phyloP scores from a whole-genome alignment of 37 sponge, comb jelly and placozoan species.

The Crambe crambe region DNA sequence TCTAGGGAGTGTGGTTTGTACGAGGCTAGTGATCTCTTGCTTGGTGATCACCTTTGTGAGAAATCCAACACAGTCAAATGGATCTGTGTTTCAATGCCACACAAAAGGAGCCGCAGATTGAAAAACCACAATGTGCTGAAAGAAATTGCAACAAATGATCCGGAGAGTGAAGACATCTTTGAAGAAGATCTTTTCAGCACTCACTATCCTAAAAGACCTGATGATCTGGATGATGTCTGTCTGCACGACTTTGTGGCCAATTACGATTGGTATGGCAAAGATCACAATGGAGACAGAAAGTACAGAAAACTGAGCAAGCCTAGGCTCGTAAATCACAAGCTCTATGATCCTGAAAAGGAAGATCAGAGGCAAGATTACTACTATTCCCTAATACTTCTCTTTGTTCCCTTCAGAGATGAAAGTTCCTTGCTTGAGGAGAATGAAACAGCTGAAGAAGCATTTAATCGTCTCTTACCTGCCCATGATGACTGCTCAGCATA shows the following conservation, averaged over 20 bases:
- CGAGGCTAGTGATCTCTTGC: constrained; percentile 57
- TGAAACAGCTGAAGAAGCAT: constrained; percentile 47
- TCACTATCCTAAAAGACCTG: constrained; percentile 49
- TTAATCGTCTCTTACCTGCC: too few relatives aligned
- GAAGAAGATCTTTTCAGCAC: constrained; percentile 26
- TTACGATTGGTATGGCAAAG: too few relatives aligned
- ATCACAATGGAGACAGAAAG: constrained; percentile 6
- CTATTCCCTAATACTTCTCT: too few relatives aligned
- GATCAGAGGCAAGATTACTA: constrained; percentile 20
- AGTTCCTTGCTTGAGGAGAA: constrained; percentile 9
- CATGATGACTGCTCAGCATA: constrained; percentile 4
- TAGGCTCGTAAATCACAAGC: too few relatives aligned
- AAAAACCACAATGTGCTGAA: constrained; percentile 47
- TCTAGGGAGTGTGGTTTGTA: constrained; percentile 53
- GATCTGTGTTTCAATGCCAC: too few relatives aligned
- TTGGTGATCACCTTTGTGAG: too few relatives aligned
- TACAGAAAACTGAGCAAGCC: constrained; percentile 21
- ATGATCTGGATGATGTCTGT: constrained; percentile 40
- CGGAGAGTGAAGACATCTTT: constrained; percentile 29
- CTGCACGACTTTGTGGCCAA: too few relatives aligned
- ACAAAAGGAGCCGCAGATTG: too few relatives aligned
- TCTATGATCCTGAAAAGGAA: constrained; percentile 41
- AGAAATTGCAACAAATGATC: constrained; percentile 38
- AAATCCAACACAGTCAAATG: too few relatives aligned
- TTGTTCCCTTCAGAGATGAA: not conserved